Percentiles rank a stretch among this genome's conserved stretches.
phyloP scores from a whole-genome alignment of 2,113 vertebrate genomes.

The Chamaea fasciata region DNA sequence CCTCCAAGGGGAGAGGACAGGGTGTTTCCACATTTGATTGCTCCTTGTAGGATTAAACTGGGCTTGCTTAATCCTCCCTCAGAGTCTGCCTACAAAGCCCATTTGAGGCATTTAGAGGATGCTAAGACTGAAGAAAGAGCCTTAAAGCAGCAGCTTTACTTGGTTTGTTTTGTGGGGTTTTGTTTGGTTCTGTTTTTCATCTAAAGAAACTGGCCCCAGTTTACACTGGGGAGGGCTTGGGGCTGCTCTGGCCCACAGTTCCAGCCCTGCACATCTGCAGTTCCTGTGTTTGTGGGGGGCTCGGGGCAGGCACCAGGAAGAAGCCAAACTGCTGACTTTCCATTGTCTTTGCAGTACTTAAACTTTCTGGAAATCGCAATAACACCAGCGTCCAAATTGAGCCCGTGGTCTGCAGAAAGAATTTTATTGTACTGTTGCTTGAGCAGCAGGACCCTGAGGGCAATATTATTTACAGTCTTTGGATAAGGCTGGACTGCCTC shows the following conservation, averaged over 20 bases:
- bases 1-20: neutral
- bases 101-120: neutral
- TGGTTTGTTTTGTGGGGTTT: neutral
- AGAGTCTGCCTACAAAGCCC: neutral
- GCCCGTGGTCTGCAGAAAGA: neutral
- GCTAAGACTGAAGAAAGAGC: neutral
- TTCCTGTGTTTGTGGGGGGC: neutral
- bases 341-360: neutral
- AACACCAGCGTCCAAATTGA: neutral
- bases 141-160: neutral
- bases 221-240: neutral
- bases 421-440: neutral
- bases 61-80: constrained; percentile 1
- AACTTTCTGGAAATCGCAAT: neutral
- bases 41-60: neutral
- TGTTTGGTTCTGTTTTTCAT: neutral
- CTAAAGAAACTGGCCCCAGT: neutral
- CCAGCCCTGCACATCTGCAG: neutral
- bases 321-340: neutral
- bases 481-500: neutral
- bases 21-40: neutral
- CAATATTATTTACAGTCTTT: neutral
- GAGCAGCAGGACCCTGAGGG: neutral
- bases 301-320: neutral
- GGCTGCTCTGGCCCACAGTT: neutral